phyloP scores from a whole-genome alignment of 2,888 invertebrate species.

The Sinodicranocentrus sp. region DNA sequence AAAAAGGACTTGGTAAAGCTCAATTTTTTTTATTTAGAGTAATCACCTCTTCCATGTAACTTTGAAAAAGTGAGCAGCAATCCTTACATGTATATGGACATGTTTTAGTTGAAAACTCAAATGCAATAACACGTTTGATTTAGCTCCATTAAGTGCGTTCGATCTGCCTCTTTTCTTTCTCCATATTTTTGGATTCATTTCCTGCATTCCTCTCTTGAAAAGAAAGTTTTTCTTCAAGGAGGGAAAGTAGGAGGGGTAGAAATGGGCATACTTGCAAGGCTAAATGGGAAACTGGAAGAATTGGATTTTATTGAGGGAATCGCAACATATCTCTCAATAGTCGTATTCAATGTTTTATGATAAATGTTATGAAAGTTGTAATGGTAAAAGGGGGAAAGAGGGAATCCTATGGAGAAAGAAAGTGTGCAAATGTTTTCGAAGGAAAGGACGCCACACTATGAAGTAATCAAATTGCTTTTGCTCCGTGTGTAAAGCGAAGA shows the following conservation, averaged over 20 bases:
- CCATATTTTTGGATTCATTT: background rate
- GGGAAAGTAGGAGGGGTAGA: background rate
- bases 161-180: background rate
- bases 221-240: background rate
- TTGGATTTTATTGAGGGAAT: constrained; percentile 40
- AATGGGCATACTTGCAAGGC: background rate
- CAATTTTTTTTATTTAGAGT: constrained; percentile 11
- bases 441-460: constrained; percentile 21
- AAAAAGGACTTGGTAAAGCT: background rate
- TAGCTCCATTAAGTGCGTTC: constrained; percentile 16
- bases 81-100: too few relatives aligned
- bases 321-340: constrained; percentile 29
- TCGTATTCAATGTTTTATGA: constrained; percentile 46
- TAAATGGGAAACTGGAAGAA: background rate
- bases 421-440: constrained; percentile 15
- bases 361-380: constrained; percentile 18
- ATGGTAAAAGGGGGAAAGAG: background rate
- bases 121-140: constrained; percentile 4
- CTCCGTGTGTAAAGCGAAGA: too few relatives aligned
- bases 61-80: background rate
- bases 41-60: background rate
- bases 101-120: background rate
- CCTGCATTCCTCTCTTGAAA: background rate
- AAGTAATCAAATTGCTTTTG: constrained; percentile 46
- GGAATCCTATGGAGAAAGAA: background rate